Evolutionary conservation across 1,140 invertebrate species (phyloP), one percentile per base, ranked within the genome.

Genomic region (Drosophila willistoni): DNA sequence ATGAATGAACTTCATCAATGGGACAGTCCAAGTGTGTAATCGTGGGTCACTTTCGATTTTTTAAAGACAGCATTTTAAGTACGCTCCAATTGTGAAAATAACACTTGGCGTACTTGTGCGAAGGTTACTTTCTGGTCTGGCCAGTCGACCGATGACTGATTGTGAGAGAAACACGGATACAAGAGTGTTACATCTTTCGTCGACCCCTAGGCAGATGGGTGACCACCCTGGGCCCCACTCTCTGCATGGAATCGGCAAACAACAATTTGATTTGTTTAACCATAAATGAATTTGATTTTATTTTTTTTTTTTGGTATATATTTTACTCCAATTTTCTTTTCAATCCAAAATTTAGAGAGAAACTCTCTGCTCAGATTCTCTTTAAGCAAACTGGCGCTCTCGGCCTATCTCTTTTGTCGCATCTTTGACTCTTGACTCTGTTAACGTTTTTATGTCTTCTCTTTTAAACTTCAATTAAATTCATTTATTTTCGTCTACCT

Each of bases 61-160:
- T 51, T 19, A 51, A 63, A 74, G 68, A 59, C 84, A 79, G 54
- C 68, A 51, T 59, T 68, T 87, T 55, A 76, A 89, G 83, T 77
- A 77, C 71, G 84, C 84, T 87, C 80, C 84, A 87, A 83, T 87
- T 80, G 84, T 87, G 84, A 89, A 87, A 89, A 87, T 86, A 89
- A 83, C 83, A 86, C 83, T 86, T 86, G 83, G 79, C 76, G 73
- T 64, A 89, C 84, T 87, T 71, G 41, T 19, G 13, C 71, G 84
- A 87, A 87, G 84, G 84, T 84, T 87, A 68, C 55, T 51, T 68
- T 61, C 55, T 55, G 36, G 36, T 12, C 34, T 12, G 34, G 34
- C 29, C 29, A 29, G 29, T 29, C 29, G 29, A 29, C 29, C 29
- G 29, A 29, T 29, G 29, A 36, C 12, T 39, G 36, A 39, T 39